A percentile compares a stretch with the other conserved stretches of the same genome.
Conservation (phyloP, 2,113 vertebrate genomes). For the Regulus satrapa region DNA sequence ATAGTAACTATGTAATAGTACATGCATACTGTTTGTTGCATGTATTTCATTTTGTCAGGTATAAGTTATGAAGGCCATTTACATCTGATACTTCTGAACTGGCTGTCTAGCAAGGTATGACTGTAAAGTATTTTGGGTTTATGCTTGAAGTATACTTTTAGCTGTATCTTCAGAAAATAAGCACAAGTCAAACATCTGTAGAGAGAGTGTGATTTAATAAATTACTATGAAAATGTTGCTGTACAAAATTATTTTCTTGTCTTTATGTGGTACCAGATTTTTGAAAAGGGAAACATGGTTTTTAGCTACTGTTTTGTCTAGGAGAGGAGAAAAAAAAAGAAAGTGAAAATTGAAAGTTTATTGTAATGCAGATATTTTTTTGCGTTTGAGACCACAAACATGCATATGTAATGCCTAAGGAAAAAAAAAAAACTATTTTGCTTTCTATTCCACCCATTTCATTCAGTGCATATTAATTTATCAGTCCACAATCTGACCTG, state of each 20-base stretch:
- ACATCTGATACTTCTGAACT: neutral
- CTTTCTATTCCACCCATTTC: neutral
- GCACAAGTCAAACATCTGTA: neutral
- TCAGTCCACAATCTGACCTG: neutral
- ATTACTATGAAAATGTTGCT: neutral
- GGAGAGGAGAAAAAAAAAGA: neutral
- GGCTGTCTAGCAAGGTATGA: neutral
- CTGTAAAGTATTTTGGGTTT: neutral
- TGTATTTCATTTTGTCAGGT: neutral
- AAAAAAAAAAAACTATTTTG: neutral
- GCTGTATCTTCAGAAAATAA: neutral
- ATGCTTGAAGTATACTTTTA: neutral
- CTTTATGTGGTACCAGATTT: neutral
- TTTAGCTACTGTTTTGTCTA: neutral
- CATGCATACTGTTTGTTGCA: neutral
- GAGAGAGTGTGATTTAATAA: neutral
- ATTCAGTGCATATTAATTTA: neutral
- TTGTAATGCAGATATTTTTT: neutral
- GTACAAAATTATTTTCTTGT: neutral
- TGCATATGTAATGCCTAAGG: neutral
- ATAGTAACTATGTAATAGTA: neutral
- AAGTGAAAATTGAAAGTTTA: accelerated
- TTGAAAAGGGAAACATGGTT: neutral
- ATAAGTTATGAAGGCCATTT: neutral
- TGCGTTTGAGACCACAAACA: neutral